phyloP scores from a whole-genome alignment of 2,797 vertebrate genomes.

The Pempheris klunzingeri region DNA sequence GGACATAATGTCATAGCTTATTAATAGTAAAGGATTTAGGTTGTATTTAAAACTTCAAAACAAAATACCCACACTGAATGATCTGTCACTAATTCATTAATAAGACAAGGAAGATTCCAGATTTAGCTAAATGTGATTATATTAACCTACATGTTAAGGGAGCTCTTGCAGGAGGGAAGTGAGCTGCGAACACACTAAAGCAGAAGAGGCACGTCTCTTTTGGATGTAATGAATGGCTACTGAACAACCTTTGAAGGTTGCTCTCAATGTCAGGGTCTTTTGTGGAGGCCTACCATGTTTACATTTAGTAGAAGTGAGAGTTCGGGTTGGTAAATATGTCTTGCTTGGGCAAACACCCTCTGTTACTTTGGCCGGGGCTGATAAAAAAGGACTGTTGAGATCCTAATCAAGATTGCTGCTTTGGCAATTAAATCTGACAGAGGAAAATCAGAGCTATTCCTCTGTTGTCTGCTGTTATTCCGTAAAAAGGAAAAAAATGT shows the following conservation, averaged over 20 bases:
- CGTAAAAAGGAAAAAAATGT: slow-evolving; percentile 10
- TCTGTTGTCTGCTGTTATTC: slow-evolving; percentile 57
- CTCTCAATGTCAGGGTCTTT: slow-evolving; percentile 62
- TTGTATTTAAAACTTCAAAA: slow-evolving; percentile 1
- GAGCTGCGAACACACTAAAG: slow-evolving; percentile 2
- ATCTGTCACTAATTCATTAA: neutral
- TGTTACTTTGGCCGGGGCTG: slow-evolving; percentile 41
- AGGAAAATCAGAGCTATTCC: slow-evolving; percentile 59
- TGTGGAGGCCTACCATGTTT: slow-evolving; percentile 59
- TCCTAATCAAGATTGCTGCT: slow-evolving; percentile 77
- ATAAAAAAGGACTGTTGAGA: slow-evolving; percentile 66
- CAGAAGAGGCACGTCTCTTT: slow-evolving; percentile 21
- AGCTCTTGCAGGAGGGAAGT: neutral
- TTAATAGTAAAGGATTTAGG: slow-evolving; percentile 31
- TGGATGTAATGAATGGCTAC: slow-evolving; percentile 40
- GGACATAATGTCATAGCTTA: slow-evolving; percentile 22
- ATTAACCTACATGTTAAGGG: neutral
- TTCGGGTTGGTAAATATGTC: slow-evolving; percentile 66
- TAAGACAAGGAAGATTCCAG: neutral
- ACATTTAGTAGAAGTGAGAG: slow-evolving; percentile 39
- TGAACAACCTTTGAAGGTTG: slow-evolving; percentile 51
- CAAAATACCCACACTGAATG: neutral
- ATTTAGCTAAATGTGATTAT: neutral
- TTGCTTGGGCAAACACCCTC: slow-evolving; percentile 69
- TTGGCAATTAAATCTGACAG: slow-evolving; percentile 78